These are phyloP conservation scores for Phainopepla nitens DNA, from an alignment of 2,113 vertebrate species.

Conservation along the genomic window DNA sequence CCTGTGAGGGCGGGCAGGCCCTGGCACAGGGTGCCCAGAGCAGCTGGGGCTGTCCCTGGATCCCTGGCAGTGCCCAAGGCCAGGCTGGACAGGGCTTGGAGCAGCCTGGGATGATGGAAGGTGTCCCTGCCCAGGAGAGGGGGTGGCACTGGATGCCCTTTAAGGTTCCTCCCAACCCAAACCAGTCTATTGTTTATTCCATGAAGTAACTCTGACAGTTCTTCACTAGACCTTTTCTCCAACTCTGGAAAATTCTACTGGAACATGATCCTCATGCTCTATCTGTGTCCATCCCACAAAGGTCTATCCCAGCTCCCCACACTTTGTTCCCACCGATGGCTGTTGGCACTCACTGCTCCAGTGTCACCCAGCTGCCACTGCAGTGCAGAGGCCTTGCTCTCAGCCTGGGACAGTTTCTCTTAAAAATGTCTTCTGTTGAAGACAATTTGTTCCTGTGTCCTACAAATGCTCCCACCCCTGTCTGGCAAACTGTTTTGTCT, in stretches of 20 bases:
- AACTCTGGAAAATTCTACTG: neutral
- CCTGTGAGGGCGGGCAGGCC: fast-evolving
- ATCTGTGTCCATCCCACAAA: neutral
- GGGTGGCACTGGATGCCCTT: neutral
- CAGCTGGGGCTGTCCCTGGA: neutral
- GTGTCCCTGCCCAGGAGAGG: neutral
- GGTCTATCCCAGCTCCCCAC: neutral
- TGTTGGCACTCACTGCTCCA: fast-evolving
- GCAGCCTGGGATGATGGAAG: fast-evolving
- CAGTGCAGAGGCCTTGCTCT: neutral
- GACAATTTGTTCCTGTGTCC: neutral
- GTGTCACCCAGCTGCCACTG: neutral
- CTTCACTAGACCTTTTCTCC: neutral
- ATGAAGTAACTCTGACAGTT: neutral
- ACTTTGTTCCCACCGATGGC: neutral
- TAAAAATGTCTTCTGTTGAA: neutral
- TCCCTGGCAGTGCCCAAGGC: neutral
- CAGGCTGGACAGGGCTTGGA: neutral
- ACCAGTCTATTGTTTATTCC: neutral
- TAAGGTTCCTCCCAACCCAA: neutral
- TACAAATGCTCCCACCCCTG: neutral
- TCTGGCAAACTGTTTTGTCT: neutral
- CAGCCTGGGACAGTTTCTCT: neutral
- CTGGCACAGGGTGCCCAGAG: neutral
- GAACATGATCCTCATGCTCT: neutral